A percentile compares a stretch with the other conserved stretches of the same genome.
phyloP scores from a whole-genome alignment of 2,888 invertebrate species.

The Clitarchus hookeri region DNA sequence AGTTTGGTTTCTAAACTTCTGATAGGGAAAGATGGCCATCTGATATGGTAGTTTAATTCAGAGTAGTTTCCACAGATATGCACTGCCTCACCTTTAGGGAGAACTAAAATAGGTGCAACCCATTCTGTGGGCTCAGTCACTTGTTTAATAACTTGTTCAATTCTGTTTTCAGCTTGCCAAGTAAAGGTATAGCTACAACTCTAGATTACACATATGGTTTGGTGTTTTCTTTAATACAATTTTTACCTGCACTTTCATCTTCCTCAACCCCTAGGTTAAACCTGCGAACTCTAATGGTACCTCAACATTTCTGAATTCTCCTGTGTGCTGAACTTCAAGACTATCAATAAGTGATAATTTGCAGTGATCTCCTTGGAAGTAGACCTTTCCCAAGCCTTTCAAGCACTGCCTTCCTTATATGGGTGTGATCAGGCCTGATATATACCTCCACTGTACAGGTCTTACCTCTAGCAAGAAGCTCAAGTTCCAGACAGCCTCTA shows the following conservation, averaged over 20 bases:
- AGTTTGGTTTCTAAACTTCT: too few relatives aligned
- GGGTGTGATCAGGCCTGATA: background rate
- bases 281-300: background rate
- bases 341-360: background rate
- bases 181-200: background rate
- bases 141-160: background rate
- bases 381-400: background rate
- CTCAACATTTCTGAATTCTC: background rate
- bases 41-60: background rate
- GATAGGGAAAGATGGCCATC: too few relatives aligned
- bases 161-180: background rate
- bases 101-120: background rate
- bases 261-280: background rate
- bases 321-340: background rate
- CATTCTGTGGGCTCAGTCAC: background rate
- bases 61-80: slow-evolving; percentile 21
- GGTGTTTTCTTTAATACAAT: background rate
- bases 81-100: background rate
- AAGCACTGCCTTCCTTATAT: background rate
- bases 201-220: background rate
- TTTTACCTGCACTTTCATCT: background rate
- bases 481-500: background rate
- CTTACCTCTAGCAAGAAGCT: background rate
- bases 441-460: background rate
- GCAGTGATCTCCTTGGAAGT: background rate